Conservation (phyloP, 2,888 invertebrate genomes). For the Diarsia dahlii region DNA sequence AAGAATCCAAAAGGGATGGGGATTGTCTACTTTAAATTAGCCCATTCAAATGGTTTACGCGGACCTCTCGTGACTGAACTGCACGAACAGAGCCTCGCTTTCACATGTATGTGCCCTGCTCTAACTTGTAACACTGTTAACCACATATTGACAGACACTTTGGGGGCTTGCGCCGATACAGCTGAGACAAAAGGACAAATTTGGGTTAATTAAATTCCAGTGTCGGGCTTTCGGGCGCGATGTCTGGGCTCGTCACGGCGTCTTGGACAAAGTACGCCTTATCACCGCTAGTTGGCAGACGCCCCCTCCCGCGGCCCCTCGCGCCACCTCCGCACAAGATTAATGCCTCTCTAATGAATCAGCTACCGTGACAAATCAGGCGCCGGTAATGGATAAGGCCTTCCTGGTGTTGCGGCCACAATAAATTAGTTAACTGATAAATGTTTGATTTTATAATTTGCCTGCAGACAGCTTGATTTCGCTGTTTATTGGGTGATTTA, state of each 20-base stretch:
- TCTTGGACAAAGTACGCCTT: constrained; percentile 85
- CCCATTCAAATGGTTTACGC: constrained; percentile 29
- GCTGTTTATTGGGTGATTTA: constrained; percentile 10
- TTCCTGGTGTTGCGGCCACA: constrained; percentile 82
- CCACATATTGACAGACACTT: constrained; percentile 79
- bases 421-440: constrained; percentile 80
- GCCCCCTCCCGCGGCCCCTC: constrained; percentile 65
- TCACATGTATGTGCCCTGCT: constrained; percentile 19
- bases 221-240: constrained; percentile 80
- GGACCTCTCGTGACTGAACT: constrained; percentile 12
- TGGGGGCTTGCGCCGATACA: constrained; percentile 70
- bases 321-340: constrained; percentile 81
- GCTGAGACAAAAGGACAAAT: constrained; percentile 83
- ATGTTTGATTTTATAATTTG: constrained; percentile 73
- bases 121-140: constrained; percentile 64
- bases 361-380: constrained; percentile 88
- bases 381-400: constrained; percentile 84
- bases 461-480: constrained; percentile 34
- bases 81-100: constrained; percentile 16
- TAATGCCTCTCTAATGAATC: constrained; percentile 87
- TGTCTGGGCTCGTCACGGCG: constrained; percentile 82
- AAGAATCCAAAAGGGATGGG: constrained; percentile 29
- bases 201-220: constrained; percentile 88
- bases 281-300: constrained; percentile 80
- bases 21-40: constrained; percentile 44